Percentiles rank a stretch among this genome's conserved stretches.
phyloP scores from a whole-genome alignment of 1,140 invertebrate species.

The Drosophila nigrodunni region DNA sequence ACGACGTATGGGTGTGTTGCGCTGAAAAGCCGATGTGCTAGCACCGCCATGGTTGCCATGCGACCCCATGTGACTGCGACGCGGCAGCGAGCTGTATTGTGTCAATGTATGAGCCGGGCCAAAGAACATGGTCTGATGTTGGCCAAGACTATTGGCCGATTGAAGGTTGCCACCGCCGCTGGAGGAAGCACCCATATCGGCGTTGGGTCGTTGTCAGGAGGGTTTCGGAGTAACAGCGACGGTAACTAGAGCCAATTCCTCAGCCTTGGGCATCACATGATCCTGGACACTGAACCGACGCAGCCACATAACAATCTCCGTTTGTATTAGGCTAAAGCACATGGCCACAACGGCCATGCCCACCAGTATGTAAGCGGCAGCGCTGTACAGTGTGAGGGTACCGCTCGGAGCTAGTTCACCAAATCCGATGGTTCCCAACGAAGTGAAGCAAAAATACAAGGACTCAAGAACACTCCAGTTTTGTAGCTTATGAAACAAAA shows the following conservation, averaged over 20 bases:
- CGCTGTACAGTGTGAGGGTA: conserved; percentile 87
- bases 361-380: conserved; percentile 93
- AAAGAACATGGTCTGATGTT: conserved; percentile 84
- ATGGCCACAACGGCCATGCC: conserved; percentile 98
- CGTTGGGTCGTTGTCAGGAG: conserved; percentile 84
- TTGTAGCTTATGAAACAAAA: conserved; percentile 95
- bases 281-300: conserved; percentile 86
- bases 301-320: conserved; percentile 91
- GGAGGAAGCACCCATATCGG: conserved; percentile 42
- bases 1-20: conserved; percentile 88
- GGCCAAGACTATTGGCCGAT: conserved; percentile 57
- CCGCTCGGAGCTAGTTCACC: conserved; percentile 91
- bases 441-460: conserved; percentile 97
- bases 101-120: conserved; percentile 73
- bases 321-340: conserved; percentile 98
- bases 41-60: not conserved
- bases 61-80: conserved; percentile 65
- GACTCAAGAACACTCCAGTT: conserved; percentile 96
- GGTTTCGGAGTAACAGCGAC: conserved; percentile 82
- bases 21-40: conserved; percentile 85
- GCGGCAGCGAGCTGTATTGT: conserved; percentile 81
- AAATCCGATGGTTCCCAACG: conserved; percentile 95
- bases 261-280: conserved; percentile 75
- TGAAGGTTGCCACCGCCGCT: not conserved
- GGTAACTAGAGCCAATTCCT: conserved; percentile 79